Percentiles rank a stretch among this genome's conserved stretches.
Conservation (phyloP, 2,797 vertebrate species). For the Tinamus major region DNA sequence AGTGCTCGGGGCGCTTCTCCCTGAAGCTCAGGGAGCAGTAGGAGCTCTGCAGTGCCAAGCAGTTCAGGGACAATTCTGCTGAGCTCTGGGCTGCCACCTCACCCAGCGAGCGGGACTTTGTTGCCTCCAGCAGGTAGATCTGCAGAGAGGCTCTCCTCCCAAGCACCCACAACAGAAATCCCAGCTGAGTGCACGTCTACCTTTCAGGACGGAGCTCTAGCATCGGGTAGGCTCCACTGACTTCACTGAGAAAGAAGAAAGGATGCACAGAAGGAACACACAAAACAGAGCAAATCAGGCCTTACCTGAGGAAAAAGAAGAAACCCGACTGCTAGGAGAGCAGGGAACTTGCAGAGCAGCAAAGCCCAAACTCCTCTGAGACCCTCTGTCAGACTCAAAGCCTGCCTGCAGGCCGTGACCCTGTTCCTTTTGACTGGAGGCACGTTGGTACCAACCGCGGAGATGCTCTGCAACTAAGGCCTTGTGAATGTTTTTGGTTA, state of each 20-base stretch:
- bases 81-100: not conserved
- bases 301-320: conserved; percentile 89
- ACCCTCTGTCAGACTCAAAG: conserved; percentile 88
- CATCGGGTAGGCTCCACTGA: not conserved
- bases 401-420: conserved; percentile 78
- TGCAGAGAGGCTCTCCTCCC: not conserved
- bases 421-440: conserved; percentile 84
- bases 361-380: conserved; percentile 88
- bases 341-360: conserved; percentile 84
- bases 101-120: not conserved
- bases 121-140: too few species aligned
- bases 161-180: not conserved
- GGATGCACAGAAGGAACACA: not conserved
- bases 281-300: not conserved
- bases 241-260: fast-evolving
- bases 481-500: conserved; percentile 89
- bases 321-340: conserved; percentile 82
- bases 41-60: not conserved
- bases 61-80: not conserved
- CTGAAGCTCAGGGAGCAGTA: not conserved
- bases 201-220: not conserved
- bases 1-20: not conserved
- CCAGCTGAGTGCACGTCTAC: not conserved
- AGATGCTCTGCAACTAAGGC: conserved; percentile 93
- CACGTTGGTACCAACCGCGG: conserved; percentile 95